Base-by-base conservation (phyloP, 1,140 invertebrate species). In the Panulirus ornatus region DNA sequence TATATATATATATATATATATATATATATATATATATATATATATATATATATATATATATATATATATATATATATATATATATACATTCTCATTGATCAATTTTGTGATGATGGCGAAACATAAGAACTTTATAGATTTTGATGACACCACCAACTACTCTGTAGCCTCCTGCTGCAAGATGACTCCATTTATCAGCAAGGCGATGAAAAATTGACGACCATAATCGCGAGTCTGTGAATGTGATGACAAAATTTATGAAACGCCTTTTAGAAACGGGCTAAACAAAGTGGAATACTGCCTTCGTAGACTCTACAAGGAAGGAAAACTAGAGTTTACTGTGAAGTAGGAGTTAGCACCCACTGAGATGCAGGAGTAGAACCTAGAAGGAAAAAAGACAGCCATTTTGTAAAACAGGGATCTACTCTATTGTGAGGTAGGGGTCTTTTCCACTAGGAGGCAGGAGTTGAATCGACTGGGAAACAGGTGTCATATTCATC, bases 1-100 rank as follows among this genome's bases (percentile, higher is more conserved):
- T n/a, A n/a, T 73, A 73, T 73, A 73, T 2, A 73, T 73, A 73
- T 73, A 73, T 2, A 73, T 73, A 73, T 2, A 73, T 34, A 73
- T 34, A 73, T 34, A 73, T 34, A 73, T 34, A 73, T 34, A 73
- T 34, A 73, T 34, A 73, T 34, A 73, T 34, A 73, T 22, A 58
- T 58, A 58, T 58, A 58, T 58, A 58, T 58, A 58, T 58, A 58
- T 58, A 58, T 58, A 58, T 58, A 58, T 58, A 58, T 58, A 58
- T 58, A 58, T 58, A 58, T 58, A 58, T 58, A 58, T 58, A 58
- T 58, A 58, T 58, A 58, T 58, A 58, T 58, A 58, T 58, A 58
- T 58, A 58, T n/a, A n/a, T n/a, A n/a, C n/a, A n/a, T n/a, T n/a
- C n/a, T n/a, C n/a, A n/a, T n/a, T n/a, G n/a, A n/a, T 73, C 14